Evolutionary conservation across 2,888 invertebrate species (phyloP).

Genomic region (Colostygia pectinataria): DNA sequence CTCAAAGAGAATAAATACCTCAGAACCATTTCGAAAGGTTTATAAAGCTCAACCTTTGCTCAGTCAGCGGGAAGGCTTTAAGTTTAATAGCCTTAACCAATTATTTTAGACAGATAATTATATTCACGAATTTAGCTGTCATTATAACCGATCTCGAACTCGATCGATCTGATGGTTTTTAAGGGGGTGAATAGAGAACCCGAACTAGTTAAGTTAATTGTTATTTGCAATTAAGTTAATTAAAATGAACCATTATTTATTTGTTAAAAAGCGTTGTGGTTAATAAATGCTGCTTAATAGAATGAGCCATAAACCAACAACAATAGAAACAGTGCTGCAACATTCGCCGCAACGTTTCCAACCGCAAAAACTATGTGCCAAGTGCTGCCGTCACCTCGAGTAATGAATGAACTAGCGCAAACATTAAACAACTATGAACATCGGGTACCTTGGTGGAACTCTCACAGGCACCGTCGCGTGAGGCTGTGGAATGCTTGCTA

Average conservation of each 20-base stretch:
- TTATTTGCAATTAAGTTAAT: neutral
- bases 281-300: slow-evolving; percentile 33
- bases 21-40: neutral
- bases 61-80: slow-evolving; percentile 3
- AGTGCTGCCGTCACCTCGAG: slow-evolving; percentile 45
- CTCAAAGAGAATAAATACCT: neutral
- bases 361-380: slow-evolving; percentile 43
- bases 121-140: too few relatives aligned
- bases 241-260: slow-evolving; percentile 17
- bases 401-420: slow-evolving; percentile 47
- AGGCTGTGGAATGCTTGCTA: slow-evolving; percentile 39
- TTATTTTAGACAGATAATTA: too few relatives aligned
- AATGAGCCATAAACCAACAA: slow-evolving; percentile 39
- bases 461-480: slow-evolving; percentile 19
- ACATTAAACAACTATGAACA: slow-evolving; percentile 39
- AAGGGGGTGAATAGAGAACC: too few relatives aligned
- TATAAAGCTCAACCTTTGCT: slow-evolving; percentile 4
- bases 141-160: too few relatives aligned
- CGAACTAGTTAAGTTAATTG: too few relatives aligned
- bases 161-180: too few relatives aligned
- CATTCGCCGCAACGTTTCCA: slow-evolving; percentile 35
- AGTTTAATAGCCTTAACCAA: too few relatives aligned
- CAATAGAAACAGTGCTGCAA: slow-evolving; percentile 41
- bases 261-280: slow-evolving; percentile 16
- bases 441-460: slow-evolving; percentile 35